Evolutionary conservation across 2,113 vertebrate genomes (phyloP).

Genomic region (Amblyornis subalaris): DNA sequence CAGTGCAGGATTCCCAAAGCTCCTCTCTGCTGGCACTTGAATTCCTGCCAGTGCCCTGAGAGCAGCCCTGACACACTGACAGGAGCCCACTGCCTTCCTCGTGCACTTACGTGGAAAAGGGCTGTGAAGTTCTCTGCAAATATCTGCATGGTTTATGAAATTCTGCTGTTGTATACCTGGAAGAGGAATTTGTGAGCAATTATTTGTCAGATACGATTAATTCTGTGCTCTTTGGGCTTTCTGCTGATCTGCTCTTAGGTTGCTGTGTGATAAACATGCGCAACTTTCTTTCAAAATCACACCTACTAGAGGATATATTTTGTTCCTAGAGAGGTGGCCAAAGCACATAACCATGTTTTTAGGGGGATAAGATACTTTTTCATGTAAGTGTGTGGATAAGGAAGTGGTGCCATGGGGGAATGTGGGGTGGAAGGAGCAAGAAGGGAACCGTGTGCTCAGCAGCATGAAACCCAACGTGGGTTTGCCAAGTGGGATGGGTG

Average conservation of each 20-base stretch:
- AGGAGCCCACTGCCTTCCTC: background rate
- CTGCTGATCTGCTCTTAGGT: background rate
- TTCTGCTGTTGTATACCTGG: background rate
- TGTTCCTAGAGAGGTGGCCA: background rate
- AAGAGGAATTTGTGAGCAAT: background rate
- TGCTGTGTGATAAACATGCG: background rate
- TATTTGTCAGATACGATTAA: background rate
- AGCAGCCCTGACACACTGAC: background rate
- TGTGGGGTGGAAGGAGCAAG: background rate
- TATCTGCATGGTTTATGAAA: background rate
- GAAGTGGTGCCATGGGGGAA: background rate
- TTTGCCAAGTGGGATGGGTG: background rate
- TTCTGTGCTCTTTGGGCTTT: background rate
- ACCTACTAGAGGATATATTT: rapidly evolving
- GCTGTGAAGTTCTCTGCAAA: background rate
- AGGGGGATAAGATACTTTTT: background rate
- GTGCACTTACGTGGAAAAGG: rapidly evolving
- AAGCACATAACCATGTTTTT: background rate
- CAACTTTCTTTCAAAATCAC: background rate
- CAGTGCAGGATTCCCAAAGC: background rate
- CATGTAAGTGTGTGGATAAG: background rate
- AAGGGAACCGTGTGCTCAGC: background rate
- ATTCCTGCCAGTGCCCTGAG: background rate
- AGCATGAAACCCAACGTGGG: background rate
- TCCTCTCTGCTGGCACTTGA: background rate